Base-by-base conservation (phyloP, 2,888 invertebrate species). In the Apamea epomidion region DNA sequence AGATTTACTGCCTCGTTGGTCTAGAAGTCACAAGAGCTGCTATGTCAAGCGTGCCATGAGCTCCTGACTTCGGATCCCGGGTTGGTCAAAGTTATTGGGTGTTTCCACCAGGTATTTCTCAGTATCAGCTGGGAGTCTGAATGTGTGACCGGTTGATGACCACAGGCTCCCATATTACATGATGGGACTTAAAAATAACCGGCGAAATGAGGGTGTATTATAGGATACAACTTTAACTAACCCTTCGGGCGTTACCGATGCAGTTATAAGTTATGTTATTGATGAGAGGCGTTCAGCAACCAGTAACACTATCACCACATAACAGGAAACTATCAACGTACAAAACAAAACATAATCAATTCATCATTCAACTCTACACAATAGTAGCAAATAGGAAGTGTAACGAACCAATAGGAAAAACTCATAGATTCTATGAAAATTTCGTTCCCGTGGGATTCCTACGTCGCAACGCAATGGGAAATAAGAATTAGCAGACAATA, bases 401-500 rank as follows among this genome's bases (percentile, higher is more conserved):
- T 74, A 85, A 25, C 48, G 18, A 58, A 45, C 18, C 37, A 65
- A 72, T 65, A 69, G 70, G 72, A 89, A 88, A 89, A 89, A 85
- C 77, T 12, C n/a, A 37, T 12, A 16, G n/a, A 67, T 82, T 85
- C 74, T 71, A 71, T 76, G 81, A 73, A 84, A 82, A 81, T 64
- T 76, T 54, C 10, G 32, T 90, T 90, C 90, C 90, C 90, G 88
- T 90, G 90, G 89, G 90, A 90, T 74, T 62, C 67, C 25, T 48
- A 37, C 42, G 60, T 74, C 64, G 69, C 74, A 10, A 29, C 4
- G 60, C 68, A 60, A 71, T 88, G 85, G 79, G 85, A 84, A 89
- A 83, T 87, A 72, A 76, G 86, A 89, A 90, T 89, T 87, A 85
- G 65, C 85, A 89, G 84, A 90, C 90, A 90, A 89, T 90, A 76